Evolutionary conservation across 1,140 invertebrate genomes (phyloP).

Genomic region (Paralvinella palmiformis): DNA sequence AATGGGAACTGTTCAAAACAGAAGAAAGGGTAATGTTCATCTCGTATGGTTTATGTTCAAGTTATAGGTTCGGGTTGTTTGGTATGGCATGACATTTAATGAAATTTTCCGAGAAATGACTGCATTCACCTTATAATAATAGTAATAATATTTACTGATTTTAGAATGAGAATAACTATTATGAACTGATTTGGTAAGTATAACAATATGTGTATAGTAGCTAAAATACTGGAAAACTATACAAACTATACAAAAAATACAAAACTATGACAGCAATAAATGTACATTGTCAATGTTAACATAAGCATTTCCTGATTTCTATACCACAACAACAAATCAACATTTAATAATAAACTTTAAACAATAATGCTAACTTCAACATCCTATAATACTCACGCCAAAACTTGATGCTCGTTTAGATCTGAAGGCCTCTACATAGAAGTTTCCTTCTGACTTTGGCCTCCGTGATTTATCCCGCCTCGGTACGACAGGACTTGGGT

Average conservation of each 20-base stretch:
- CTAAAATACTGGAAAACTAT: background rate
- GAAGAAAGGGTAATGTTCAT: no score
- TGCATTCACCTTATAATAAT: no score
- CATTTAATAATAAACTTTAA: background rate
- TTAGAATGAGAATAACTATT: no score
- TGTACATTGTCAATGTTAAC: background rate
- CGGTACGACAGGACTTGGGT: slow-evolving; percentile 14
- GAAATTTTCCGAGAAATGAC: no score
- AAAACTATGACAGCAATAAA: background rate
- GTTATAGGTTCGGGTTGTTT: no score
- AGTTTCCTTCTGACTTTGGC: slow-evolving; percentile 45
- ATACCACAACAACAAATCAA: background rate
- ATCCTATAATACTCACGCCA: slow-evolving; percentile 32
- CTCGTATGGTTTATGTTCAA: no score
- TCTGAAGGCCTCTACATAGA: slow-evolving; percentile 33
- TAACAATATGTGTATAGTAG: background rate
- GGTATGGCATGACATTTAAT: no score
- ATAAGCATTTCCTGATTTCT: background rate
- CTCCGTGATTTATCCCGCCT: slow-evolving; percentile 23
- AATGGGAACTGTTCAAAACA: no score
- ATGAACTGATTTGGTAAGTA: no score
- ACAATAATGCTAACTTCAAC: background rate
- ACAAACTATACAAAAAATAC: background rate
- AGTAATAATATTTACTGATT: no score
- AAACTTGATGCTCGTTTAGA: slow-evolving; percentile 45